phyloP scores from a whole-genome alignment of 2,888 invertebrate species.

The Idaea straminata region DNA sequence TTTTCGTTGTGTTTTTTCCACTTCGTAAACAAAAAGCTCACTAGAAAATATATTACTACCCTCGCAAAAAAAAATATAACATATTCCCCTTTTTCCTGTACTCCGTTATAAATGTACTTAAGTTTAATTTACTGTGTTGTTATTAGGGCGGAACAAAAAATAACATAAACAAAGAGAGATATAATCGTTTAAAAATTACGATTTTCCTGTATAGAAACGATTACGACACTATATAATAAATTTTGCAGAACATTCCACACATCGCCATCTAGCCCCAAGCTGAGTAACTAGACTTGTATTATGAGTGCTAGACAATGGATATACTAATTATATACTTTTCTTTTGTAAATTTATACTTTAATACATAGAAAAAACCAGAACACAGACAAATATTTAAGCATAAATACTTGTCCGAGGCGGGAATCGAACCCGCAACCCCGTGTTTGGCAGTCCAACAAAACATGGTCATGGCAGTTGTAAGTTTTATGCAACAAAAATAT shows the following conservation, averaged over 20 bases:
- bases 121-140: constrained; percentile 31
- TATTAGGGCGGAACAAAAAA: constrained; percentile 17
- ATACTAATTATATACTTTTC: too few relatives aligned
- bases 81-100: constrained; percentile 19
- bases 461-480: too few relatives aligned
- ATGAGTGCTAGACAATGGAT: too few relatives aligned
- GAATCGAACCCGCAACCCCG: too few relatives aligned
- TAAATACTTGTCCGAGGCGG: too few relatives aligned
- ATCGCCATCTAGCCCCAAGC: too few relatives aligned
- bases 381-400: too few relatives aligned
- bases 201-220: background rate
- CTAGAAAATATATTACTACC: constrained; percentile 12
- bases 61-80: constrained; percentile 21
- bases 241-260: background rate
- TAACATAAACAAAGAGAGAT: background rate
- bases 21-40: constrained; percentile 11
- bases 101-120: constrained; percentile 26
- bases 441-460: too few relatives aligned
- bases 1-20: constrained; percentile 14
- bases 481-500: too few relatives aligned
- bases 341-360: too few relatives aligned
- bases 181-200: background rate
- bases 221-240: background rate
- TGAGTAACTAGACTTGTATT: too few relatives aligned
- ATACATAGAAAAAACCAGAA: too few relatives aligned